Percentiles rank a stretch among this genome's conserved stretches.
Evolutionary conservation across 2,797 vertebrate genomes (phyloP).

Genomic region (Halcyon leucocephala): DNA sequence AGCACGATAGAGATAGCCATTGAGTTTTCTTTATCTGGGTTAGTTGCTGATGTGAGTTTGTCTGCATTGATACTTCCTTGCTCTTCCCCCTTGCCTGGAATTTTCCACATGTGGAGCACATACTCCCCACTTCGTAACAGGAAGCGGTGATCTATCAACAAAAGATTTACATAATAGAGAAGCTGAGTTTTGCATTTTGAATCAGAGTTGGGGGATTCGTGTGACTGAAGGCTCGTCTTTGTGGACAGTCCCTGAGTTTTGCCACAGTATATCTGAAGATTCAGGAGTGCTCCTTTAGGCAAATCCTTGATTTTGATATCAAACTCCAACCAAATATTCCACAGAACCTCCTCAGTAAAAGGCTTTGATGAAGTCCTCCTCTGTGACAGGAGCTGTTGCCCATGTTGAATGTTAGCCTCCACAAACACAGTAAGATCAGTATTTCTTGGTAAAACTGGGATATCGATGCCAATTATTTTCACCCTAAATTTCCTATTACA

Average conservation of each 20-base stretch:
- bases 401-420: slow-evolving; percentile 95
- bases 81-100: slow-evolving; percentile 93
- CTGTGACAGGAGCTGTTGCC: slow-evolving; percentile 94
- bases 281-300: slow-evolving; percentile 94
- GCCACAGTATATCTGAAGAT: slow-evolving; percentile 92
- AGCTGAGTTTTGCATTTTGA: slow-evolving; percentile 89
- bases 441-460: slow-evolving; percentile 90
- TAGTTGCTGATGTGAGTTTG: slow-evolving; percentile 97
- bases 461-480: slow-evolving; percentile 94
- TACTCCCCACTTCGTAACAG: slow-evolving; percentile 95
- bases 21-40: slow-evolving; percentile 93
- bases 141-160: slow-evolving; percentile 95
- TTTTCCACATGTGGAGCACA: slow-evolving; percentile 98
- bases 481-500: slow-evolving; percentile 95
- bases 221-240: slow-evolving; percentile 77
- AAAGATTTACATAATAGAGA: slow-evolving; percentile 95
- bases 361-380: slow-evolving; percentile 90
- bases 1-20: slow-evolving; percentile 94
- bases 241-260: slow-evolving; percentile 83
- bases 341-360: slow-evolving; percentile 95
- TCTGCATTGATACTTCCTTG: slow-evolving; percentile 96
- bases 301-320: slow-evolving; percentile 95
- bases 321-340: slow-evolving; percentile 97
- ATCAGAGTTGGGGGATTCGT: slow-evolving; percentile 81
- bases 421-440: slow-evolving; percentile 92